Conservation (phyloP, 2,888 invertebrate genomes). For the Phytoseiulus persimilis region DNA sequence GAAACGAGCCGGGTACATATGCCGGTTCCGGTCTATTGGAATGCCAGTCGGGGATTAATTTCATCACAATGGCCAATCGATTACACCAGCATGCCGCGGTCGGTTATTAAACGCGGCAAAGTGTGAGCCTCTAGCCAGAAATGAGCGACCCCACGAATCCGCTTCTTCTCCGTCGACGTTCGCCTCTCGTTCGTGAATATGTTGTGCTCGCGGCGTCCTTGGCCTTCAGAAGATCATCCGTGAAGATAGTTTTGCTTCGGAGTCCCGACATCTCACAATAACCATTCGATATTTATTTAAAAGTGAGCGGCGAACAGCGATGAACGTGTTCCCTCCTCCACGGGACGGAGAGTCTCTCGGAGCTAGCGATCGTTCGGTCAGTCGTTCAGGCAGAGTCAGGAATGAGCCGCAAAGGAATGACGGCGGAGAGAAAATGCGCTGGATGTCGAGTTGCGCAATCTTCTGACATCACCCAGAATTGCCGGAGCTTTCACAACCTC, state of each 20-base stretch:
- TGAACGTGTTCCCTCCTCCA: not conserved
- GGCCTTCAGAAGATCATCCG: slow-evolving; percentile 5
- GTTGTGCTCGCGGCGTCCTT: not conserved
- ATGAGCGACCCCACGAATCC: not conserved
- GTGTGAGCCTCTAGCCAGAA: not conserved
- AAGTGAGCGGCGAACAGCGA: not conserved
- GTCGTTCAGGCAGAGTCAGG: not conserved
- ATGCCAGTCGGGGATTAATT: not conserved
- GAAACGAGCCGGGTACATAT: too few species aligned
- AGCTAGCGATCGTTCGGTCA: not conserved
- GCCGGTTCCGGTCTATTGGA: not conserved
- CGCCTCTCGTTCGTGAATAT: not conserved
- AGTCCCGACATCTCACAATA: not conserved
- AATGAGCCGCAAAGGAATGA: not conserved
- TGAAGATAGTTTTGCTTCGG: not conserved
- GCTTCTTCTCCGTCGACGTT: not conserved
- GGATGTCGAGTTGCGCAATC: not conserved
- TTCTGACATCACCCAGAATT: not conserved
- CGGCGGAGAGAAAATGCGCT: not conserved
- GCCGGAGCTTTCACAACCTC: not conserved
- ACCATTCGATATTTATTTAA: not conserved
- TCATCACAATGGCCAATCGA: not conserved
- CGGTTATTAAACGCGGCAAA: not conserved
- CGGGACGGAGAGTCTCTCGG: not conserved
- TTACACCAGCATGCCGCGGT: not conserved